Evolutionary conservation across 2,888 invertebrate species (phyloP).

Genomic region (Epinotia demarniana): DNA sequence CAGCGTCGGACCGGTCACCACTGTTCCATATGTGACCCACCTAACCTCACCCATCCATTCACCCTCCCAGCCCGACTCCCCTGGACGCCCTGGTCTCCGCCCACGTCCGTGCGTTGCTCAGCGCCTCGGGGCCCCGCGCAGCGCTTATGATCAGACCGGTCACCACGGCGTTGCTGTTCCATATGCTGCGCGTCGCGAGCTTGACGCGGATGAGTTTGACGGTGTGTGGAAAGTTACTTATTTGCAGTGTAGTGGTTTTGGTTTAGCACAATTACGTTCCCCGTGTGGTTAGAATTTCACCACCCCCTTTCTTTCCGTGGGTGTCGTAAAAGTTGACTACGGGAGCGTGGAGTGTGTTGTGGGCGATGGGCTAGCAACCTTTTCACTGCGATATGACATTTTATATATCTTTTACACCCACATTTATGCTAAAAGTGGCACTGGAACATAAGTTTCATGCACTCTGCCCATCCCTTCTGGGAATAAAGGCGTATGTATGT

Average conservation of each 20-base stretch:
- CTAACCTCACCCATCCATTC: not conserved
- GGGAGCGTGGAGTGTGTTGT: no score
- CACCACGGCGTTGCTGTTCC: slow-evolving; percentile 73
- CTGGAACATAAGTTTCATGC: no score
- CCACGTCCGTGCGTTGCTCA: slow-evolving; percentile 80
- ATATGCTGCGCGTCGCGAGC: slow-evolving; percentile 62
- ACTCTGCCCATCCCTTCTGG: no score
- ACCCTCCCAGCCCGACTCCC: not conserved
- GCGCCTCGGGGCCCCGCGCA: slow-evolving; percentile 68
- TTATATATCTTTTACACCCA: no score
- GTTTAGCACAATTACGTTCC: not conserved
- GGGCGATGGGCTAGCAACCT: no score
- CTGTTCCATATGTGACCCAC: slow-evolving; percentile 5
- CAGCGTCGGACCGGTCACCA: not conserved
- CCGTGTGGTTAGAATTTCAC: no score
- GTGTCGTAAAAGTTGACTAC: no score
- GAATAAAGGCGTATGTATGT: no score
- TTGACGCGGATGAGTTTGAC: slow-evolving; percentile 66
- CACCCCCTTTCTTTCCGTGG: no score
- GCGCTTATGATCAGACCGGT: slow-evolving; percentile 68
- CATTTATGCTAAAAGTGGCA: no score
- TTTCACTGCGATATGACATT: no score
- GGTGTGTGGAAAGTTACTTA: slow-evolving; percentile 56
- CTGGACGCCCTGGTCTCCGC: slow-evolving; percentile 92
- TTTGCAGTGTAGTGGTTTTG: not conserved